A percentile compares a stretch with the other conserved stretches of the same genome.
These are phyloP conservation scores for Rhinogobius similis DNA, from an alignment of 2,113 vertebrate genomes.

Conservation along the genomic window DNA sequence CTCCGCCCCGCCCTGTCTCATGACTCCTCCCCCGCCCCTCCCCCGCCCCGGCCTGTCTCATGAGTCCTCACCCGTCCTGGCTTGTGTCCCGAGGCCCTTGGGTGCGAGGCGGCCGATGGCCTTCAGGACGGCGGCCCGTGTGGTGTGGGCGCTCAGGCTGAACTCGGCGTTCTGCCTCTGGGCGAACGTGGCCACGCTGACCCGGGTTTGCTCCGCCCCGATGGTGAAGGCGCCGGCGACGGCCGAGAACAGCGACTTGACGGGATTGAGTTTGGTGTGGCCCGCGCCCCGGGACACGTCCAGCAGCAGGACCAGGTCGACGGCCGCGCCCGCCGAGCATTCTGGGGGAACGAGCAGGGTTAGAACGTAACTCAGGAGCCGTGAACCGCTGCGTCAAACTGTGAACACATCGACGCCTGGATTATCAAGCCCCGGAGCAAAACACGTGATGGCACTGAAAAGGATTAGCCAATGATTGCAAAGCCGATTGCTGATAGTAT, in stretches of 20 bases:
- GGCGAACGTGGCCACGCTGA: not conserved
- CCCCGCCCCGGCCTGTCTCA: too few species aligned
- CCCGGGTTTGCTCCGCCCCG: not conserved
- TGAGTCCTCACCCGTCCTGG: not conserved
- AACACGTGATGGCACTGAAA: too few species aligned
- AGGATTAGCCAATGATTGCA: too few species aligned
- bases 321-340: not conserved
- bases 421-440: too few species aligned
- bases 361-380: too few species aligned
- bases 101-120: not conserved
- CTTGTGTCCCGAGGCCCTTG: not conserved
- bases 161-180: not conserved
- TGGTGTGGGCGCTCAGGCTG: not conserved
- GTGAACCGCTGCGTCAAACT: too few species aligned
- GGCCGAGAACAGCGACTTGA: not conserved
- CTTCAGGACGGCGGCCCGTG: not conserved
- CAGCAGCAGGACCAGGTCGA: not conserved
- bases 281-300: not conserved
- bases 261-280: not conserved
- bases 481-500: too few species aligned
- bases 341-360: not conserved
- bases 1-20: too few species aligned
- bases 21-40: too few species aligned
- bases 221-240: not conserved
- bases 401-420: too few species aligned